Percentiles rank a stretch among this genome's conserved stretches.
Conservation (phyloP, 2,113 vertebrate species). For the Salvator merianae region DNA sequence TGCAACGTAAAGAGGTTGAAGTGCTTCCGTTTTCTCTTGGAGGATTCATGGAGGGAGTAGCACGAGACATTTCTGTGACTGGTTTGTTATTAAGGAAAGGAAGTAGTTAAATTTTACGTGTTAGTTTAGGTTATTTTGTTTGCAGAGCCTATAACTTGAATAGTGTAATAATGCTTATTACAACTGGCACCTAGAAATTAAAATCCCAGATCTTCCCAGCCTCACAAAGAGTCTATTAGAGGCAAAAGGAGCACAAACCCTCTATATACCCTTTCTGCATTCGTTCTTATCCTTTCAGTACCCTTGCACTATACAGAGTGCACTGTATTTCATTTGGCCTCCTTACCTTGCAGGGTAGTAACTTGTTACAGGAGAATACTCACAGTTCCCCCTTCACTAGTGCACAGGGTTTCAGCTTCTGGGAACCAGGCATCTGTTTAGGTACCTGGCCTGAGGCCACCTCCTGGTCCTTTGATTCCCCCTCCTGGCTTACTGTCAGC, state of each 20-base stretch:
- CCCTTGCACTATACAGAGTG: neutral
- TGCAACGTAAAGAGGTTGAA: slow-evolving; percentile 49
- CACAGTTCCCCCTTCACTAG: neutral
- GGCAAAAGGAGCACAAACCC: neutral
- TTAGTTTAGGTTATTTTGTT: slow-evolving; percentile 27
- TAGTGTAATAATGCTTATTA: slow-evolving; percentile 41
- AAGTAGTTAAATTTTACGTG: slow-evolving; percentile 31
- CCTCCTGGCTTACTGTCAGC: neutral
- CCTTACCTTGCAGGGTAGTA: neutral
- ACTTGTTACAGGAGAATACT: neutral
- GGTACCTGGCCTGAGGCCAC: neutral
- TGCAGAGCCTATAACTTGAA: neutral
- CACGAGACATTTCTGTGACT: neutral
- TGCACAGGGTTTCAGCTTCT: neutral
- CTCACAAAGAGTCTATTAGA: neutral
- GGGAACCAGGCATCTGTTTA: neutral
- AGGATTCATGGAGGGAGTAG: neutral
- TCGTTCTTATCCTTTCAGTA: neutral
- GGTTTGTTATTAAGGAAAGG: slow-evolving; percentile 49
- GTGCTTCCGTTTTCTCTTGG: slow-evolving; percentile 46
- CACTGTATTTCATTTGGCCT: neutral
- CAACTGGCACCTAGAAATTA: neutral
- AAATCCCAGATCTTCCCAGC: neutral
- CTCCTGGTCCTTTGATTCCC: neutral
- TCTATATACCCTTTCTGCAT: neutral